phyloP scores from a whole-genome alignment of 2,888 invertebrate species.

The Baronia brevicornis region DNA sequence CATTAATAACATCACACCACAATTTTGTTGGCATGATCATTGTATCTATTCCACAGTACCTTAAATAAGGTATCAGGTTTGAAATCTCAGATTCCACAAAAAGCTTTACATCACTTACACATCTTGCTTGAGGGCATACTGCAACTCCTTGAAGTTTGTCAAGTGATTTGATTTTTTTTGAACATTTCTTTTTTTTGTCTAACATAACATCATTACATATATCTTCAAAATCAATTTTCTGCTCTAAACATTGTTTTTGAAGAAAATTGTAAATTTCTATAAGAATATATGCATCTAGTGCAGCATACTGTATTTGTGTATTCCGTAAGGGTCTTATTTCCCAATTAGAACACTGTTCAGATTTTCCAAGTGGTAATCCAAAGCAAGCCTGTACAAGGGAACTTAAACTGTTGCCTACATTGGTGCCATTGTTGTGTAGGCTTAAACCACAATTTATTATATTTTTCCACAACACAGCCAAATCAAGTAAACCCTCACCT shows the following conservation, averaged over 20 bases:
- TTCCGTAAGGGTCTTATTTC: conserved; percentile 86
- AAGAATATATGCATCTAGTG: conserved; percentile 91
- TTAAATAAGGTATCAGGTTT: conserved; percentile 46
- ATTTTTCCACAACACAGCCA: conserved; percentile 56
- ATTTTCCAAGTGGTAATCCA: conserved; percentile 86
- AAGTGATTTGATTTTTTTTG: conserved; percentile 48
- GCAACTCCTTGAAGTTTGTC: conserved; percentile 33
- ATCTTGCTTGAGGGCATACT: conserved; percentile 28
- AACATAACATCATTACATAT: conserved; percentile 76
- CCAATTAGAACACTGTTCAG: conserved; percentile 96
- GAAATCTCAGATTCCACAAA: conserved; percentile 47
- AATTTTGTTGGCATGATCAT: conserved; percentile 77
- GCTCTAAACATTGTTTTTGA: conserved; percentile 51
- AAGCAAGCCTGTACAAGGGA: conserved; percentile 85
- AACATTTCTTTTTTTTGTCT: conserved; percentile 65
- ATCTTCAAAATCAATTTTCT: conserved; percentile 77
- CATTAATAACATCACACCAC: conserved; percentile 60
- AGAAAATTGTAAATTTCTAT: conserved; percentile 85
- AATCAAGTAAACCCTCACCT: conserved; percentile 65
- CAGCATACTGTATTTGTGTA: conserved; percentile 89
- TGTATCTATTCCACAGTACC: conserved; percentile 75
- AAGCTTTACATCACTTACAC: conserved; percentile 42
- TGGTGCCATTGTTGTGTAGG: conserved; percentile 55
- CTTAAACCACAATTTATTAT: conserved; percentile 45
- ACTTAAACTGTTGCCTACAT: conserved; percentile 80